Evolutionary conservation across 2,888 invertebrate species (phyloP).

Genomic region (Noctua janthina): DNA sequence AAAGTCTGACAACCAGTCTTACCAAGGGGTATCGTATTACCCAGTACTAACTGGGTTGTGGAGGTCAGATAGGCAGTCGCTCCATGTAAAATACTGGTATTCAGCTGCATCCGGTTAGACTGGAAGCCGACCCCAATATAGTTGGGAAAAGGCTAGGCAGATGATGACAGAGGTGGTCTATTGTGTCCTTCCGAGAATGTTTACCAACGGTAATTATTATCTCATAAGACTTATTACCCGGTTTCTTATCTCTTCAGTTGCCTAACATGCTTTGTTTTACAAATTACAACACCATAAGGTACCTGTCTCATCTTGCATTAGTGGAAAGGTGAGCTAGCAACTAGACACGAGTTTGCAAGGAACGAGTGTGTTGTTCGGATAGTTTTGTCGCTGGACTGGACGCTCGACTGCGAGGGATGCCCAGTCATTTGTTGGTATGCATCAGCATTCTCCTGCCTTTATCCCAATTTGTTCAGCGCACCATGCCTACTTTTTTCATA

Average conservation of each 20-base stretch:
- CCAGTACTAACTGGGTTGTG: no score
- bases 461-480: background rate
- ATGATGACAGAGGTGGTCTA: background rate
- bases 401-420: background rate
- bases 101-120: no score
- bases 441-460: background rate
- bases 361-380: background rate
- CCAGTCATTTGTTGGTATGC: background rate
- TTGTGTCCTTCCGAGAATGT: constrained; percentile 6
- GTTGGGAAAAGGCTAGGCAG: no score
- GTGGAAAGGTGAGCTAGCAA: background rate
- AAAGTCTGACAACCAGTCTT: no score
- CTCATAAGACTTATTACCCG: background rate
- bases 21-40: no score
- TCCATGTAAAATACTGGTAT: no score
- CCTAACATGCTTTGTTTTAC: constrained; percentile 33
- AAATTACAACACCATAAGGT: constrained; percentile 38
- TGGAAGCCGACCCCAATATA: no score
- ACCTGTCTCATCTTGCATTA: no score
- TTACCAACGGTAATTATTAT: constrained; percentile 21
- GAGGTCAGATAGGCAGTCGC: no score
- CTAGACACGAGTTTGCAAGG: background rate
- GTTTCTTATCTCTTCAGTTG: constrained; percentile 47
- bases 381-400: background rate
- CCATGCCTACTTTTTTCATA: background rate